A percentile compares a stretch with the other conserved stretches of the same genome.
Conservation (phyloP, 2,113 vertebrate genomes). For the Sebastes fasciatus region DNA sequence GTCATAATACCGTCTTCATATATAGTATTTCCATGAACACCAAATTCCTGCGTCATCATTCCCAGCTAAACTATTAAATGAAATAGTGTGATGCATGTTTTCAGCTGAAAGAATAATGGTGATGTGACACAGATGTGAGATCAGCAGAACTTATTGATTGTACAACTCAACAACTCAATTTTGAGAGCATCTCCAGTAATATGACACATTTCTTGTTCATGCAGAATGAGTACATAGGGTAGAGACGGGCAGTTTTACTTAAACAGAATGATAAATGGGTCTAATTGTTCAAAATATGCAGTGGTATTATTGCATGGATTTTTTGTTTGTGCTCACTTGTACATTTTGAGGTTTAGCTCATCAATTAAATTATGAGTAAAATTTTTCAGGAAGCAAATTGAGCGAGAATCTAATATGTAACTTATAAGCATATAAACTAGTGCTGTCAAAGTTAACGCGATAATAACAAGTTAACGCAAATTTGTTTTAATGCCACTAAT, state of each 20-base stretch:
- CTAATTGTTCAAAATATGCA: neutral
- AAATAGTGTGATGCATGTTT: neutral
- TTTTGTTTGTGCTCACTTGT: neutral
- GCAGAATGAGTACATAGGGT: neutral
- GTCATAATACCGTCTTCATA: neutral
- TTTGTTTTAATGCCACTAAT: too few relatives aligned
- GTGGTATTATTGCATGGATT: neutral
- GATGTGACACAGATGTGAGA: constrained; percentile 19
- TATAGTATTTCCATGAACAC: constrained; percentile 1
- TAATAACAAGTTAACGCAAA: too few relatives aligned
- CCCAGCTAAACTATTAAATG: neutral
- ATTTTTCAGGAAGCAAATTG: neutral
- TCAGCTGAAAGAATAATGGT: neutral
- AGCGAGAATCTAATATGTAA: neutral
- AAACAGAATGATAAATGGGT: neutral
- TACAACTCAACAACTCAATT: neutral
- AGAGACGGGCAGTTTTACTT: neutral
- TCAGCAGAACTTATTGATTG: constrained; percentile 8
- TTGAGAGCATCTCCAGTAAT: constrained; percentile 21
- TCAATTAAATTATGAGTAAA: neutral
- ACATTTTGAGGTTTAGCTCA: neutral
- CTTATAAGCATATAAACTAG: too few relatives aligned
- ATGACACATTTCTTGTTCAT: constrained; percentile 19
- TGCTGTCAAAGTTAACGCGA: too few relatives aligned
- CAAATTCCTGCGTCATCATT: constrained; percentile 11